Percentiles rank a stretch among this genome's conserved stretches.
Evolutionary conservation across 2,113 vertebrate species (phyloP).

Genomic region (Epinephelus lanceolatus): DNA sequence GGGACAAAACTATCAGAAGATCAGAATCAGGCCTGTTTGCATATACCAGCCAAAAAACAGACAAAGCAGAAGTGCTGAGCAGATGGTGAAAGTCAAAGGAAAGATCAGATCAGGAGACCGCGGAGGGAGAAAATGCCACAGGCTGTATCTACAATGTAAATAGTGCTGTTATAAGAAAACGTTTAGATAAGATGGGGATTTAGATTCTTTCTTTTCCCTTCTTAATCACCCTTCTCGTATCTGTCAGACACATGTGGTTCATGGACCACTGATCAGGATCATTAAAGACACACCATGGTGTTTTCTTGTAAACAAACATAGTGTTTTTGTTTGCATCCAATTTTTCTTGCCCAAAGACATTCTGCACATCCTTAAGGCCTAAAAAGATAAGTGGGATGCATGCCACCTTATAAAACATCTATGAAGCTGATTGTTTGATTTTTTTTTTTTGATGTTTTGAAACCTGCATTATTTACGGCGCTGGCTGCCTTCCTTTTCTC

Average conservation of each 20-base stretch:
- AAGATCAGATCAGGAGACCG: conserved; percentile 22
- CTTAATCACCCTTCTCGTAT: neutral
- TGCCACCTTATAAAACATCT: neutral
- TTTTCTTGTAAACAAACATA: neutral
- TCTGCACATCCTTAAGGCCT: neutral
- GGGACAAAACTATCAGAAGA: neutral
- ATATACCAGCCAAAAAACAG: conserved; percentile 23
- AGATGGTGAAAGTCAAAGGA: conserved; percentile 48
- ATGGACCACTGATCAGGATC: conserved; percentile 27
- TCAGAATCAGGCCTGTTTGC: conserved; percentile 16
- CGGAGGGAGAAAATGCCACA: conserved; percentile 19
- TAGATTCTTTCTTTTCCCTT: neutral
- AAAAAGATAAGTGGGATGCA: neutral
- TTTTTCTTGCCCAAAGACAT: neutral
- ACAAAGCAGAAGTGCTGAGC: conserved; percentile 26
- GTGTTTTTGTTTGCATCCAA: neutral
- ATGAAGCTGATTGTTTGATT: neutral
- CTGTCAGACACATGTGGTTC: conserved; percentile 23
- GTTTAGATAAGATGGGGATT: conserved; percentile 13
- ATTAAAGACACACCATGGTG: conserved; percentile 14
- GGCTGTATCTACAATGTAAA: conserved; percentile 16
- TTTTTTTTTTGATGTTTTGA: neutral
- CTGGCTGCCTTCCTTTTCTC: neutral
- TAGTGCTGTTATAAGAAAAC: conserved; percentile 4
- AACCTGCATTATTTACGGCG: neutral